Percentiles rank a stretch among this genome's conserved stretches.
phyloP scores from a whole-genome alignment of 37 sponge, comb jelly and placozoan genomes.

The Haliclona indistincta region DNA sequence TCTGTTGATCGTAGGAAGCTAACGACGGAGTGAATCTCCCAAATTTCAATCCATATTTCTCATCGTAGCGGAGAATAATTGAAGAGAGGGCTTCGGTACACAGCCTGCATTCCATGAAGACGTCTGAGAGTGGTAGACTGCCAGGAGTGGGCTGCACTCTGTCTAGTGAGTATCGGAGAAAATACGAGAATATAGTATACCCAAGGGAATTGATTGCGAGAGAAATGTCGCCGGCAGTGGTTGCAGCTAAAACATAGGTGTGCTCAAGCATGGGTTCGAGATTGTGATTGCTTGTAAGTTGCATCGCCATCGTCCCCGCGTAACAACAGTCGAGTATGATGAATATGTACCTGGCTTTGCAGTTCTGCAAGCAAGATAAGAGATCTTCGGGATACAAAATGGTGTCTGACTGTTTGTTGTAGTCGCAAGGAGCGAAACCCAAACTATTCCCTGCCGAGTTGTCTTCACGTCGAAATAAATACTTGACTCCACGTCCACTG shows the following conservation, averaged over 20 bases:
- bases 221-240: constrained; percentile 41
- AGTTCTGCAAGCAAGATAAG: constrained; percentile 29
- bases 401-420: constrained; percentile 23
- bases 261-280: constrained; percentile 2
- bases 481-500: constrained; percentile 64
- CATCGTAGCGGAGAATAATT: not conserved
- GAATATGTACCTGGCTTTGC: constrained; percentile 61
- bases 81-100: constrained; percentile 23
- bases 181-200: constrained; percentile 29
- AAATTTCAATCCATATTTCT: not conserved
- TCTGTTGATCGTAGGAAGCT: not conserved
- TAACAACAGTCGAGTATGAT: constrained; percentile 66
- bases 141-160: not conserved
- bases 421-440: constrained; percentile 66
- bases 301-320: constrained; percentile 44
- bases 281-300: constrained; percentile 1
- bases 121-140: not conserved
- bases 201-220: not conserved
- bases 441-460: constrained; percentile 25
- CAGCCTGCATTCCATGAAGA: not conserved
- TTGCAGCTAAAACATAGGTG: constrained; percentile 49
- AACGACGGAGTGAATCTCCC: not conserved
- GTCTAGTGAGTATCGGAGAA: not conserved
- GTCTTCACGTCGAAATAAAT: too few relatives aligned
- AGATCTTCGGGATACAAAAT: constrained; percentile 32